Base-by-base conservation (phyloP, 2,113 vertebrate species). In the Erinaceus europaeus region DNA sequence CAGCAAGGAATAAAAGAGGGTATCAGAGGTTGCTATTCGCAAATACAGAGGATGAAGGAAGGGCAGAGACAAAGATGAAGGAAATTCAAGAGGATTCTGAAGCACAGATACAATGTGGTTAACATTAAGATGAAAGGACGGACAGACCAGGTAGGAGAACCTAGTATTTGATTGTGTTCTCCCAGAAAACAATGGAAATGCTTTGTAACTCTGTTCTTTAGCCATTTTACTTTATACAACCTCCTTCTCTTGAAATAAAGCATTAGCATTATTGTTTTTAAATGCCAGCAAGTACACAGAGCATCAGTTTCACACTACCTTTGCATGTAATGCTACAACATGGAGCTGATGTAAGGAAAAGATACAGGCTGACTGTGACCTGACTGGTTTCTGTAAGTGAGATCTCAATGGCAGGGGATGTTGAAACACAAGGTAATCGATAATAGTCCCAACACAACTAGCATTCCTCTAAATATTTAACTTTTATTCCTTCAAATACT, bases 341-440 rank as follows among this genome's bases (percentile, higher is more conserved):
- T 0, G 32, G 14, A 50, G 59, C 59, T 57, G 34, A 36, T 17
- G 2, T 32, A 15, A 4, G 9, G 36, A 6, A 14, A 0, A 4
- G 13, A 7, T 14, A 21, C 25, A 7, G 9, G 17, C 9, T 6
- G n/a, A n/a, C n/a, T n/a, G n/a, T 29, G 23, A 75, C 32, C 46
- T 32, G 27, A 6, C 5, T 25, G 13, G 34, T 40, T 71, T 21
- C 62, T 55, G 9, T 8, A 29, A 32, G 20, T 21, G 42, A 68
- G 38, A 32, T 6, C 68, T 17, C 69, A 55, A 52, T 1, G 1
- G 1, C 4, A 53, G 50, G 0, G 15, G 32, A 52, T n/a, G 48
- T 3, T 7, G 2, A 23, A 40, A 42, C 6, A 36, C 42, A 10
- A 17, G 9, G 20, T 61, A n/a, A n/a, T n/a, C n/a, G n/a, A n/a